Base-by-base conservation (phyloP, 1,140 invertebrate species). In the Drosophila asahinai region DNA sequence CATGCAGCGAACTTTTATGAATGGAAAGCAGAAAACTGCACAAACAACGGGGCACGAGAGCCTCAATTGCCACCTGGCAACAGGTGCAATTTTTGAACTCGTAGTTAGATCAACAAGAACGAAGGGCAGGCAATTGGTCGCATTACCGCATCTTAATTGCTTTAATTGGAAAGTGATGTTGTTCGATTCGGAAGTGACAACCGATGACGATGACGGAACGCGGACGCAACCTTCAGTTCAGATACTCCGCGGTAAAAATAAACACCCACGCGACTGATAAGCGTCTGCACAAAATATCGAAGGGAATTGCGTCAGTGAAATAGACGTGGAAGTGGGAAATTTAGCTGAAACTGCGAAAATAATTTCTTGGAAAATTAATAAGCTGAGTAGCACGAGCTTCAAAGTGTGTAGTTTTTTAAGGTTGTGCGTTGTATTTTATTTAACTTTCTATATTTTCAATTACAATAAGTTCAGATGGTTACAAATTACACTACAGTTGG, bases 1-100 rank as follows among this genome's bases (percentile, higher is more conserved):
- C 78, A 86, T 84, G 84, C 66, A 78, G 72, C 84, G 52, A 62
- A 63, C 55, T 84, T 87, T 87, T 89, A 84, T 87, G 84, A 87
- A 87, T 87, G 83, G 84, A 81, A 89, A 84, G 84, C 77, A 51
- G 49, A 83, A 80, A 61, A 61, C 67, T 33, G 22, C 36, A 55
- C 60, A 51, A 65, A 22, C 65, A 52, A 49, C 57, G 52, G 30
- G 30, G 7, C 9, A 36, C 11, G 11, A 11, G 11, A 19, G 48
- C 12, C 48, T 66, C 59, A 71, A 42, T 52, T 48, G 25, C 36
- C 74, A 70, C 57, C 47, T 52, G 49, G 64, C 66, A 71, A 77
- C 76, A 78, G 76, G 76, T 78, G 58, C 9, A 52, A 45, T 43
- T 76, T 47, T 15, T n/a, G 3, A 43, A 30, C 47, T 22, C 47